Evolutionary conservation across 2,113 vertebrate genomes (phyloP), one percentile per base, ranked within the genome.

Genomic region (Polyodon spathula): DNA sequence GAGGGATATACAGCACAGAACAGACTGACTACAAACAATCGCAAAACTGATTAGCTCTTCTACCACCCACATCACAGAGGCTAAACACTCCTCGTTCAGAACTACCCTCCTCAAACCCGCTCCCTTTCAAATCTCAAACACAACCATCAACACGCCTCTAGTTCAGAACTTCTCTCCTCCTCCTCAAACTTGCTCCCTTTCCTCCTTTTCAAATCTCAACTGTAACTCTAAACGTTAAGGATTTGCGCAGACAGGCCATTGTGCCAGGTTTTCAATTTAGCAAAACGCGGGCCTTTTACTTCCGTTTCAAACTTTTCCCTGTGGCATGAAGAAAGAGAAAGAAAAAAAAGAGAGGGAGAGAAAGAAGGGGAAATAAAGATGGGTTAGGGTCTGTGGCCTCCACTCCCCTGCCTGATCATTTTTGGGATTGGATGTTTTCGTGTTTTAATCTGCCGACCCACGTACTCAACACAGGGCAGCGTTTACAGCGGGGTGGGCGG

Each of bases 231-330:
- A 84, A 97, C 77, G 1, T 99, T 99, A 83, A 99, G 94, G 88
- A 95, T 92, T 83, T 98, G 93, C 90, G 96, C 89, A 6, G 95
- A 98, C 46, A 99, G 91, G 78, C 95, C 96, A 4, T 97, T 86
- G 84, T 99, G 96, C 96, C 96, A 99, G 78, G 94, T 99, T 88
- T 92, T 95, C 90, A 99, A 91, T 89, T 99, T 99, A 84, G 93
- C 90, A 83, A 98, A 97, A 80, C 95, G 94, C 74, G 96, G 95
- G 75, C 96, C 93, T 86, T 92, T 96, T 85, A 93, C 86, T 89
- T 98, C 95, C 52, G 91, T 93, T 89, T 97, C 94, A 88, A 98
- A 99, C 88, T 76, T 96, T 80, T 98, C 95, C 90, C 96, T 99
- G 87, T 80, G 75, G 82, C 79, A 68, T 76, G 76, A 74, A 81